Base-by-base conservation (phyloP, 2,113 vertebrate genomes). In the Spea bombifrons region DNA sequence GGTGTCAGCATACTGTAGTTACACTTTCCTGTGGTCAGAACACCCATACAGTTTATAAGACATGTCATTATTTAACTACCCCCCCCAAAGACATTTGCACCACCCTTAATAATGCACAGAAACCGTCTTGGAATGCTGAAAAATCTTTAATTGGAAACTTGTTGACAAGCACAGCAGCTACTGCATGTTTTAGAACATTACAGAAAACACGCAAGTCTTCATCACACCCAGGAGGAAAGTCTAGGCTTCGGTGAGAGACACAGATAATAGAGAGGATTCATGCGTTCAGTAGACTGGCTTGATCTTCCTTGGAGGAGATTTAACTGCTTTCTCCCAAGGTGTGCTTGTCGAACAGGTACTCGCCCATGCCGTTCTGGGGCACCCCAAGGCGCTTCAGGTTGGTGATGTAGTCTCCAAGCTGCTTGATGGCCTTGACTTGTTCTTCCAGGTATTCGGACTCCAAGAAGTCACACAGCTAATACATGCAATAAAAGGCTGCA, bases 331-430 rank as follows among this genome's bases (percentile, higher is more conserved):
- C 55, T 8, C 7, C 84, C 66, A 87, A 0, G 81, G 85, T 88
- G 81, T 84, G 83, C 48, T 83, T 85, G 78, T 87, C 87, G 0
- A 88, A 87, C 73, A 88, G 86, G 78, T 87, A 88, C 68, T 87
- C 87, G 5, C 83, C 84, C 1, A 84, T 73, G 1, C 85, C 86
- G 0, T 78, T 66, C 0, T 84, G 10, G n/a, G 70, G 47, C 63
- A 87, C 73, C 0, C 85, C 91, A 87, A 94, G 90, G 63, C 89
- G 88, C 8, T 82, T 84, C 68, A 95, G 90, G 84, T 92, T 93
- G 84, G 88, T 84, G 84, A 93, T 83, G 57, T 92, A 48, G 85
- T 94, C 93, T 66, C 93, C 86, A 87, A 82, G 91, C 81, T 9
- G 61, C 81, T 88, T 88, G 75, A 78, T 80, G 48, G 81, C 12